These are phyloP conservation scores for Quiscalus mexicanus DNA, from an alignment of 2,113 vertebrate species.

Conservation along the genomic window DNA sequence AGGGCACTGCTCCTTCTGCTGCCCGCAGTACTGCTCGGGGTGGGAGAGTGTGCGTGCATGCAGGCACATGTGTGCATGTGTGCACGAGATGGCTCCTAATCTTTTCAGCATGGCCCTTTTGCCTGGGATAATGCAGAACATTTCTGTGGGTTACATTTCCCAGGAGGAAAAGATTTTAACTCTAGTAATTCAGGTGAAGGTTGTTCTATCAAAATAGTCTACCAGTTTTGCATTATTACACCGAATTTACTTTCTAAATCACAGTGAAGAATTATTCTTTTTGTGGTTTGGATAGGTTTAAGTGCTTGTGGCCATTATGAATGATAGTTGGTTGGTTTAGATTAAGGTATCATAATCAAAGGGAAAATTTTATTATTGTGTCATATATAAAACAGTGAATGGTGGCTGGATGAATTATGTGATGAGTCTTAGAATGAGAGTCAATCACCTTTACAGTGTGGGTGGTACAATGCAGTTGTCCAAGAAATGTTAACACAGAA, in stretches of 20 bases:
- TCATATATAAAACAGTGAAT: neutral
- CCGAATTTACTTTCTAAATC: neutral
- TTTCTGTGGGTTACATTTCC: neutral
- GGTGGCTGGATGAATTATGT: neutral
- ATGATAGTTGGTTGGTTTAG: neutral
- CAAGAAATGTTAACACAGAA: neutral
- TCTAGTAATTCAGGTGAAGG: conserved; percentile 1
- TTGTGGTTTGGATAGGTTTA: conserved; percentile 14
- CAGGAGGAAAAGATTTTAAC: neutral
- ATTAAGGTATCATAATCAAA: neutral
- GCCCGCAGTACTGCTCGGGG: neutral
- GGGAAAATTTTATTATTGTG: neutral
- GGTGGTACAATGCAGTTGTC: neutral
- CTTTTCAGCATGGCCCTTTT: conserved; percentile 24
- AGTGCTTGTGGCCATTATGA: neutral
- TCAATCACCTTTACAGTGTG: neutral
- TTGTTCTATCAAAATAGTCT: neutral
- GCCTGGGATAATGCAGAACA: neutral
- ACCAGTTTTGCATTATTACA: neutral
- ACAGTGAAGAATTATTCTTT: neutral
- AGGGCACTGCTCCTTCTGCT: conserved; percentile 35
- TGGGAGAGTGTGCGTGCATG: neutral
- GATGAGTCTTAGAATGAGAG: neutral
- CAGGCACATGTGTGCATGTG: neutral
- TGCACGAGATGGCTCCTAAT: conserved; percentile 11